A percentile compares a stretch with the other conserved stretches of the same genome.
phyloP scores from a whole-genome alignment of 2,888 invertebrate genomes.

The Busseola fusca region DNA sequence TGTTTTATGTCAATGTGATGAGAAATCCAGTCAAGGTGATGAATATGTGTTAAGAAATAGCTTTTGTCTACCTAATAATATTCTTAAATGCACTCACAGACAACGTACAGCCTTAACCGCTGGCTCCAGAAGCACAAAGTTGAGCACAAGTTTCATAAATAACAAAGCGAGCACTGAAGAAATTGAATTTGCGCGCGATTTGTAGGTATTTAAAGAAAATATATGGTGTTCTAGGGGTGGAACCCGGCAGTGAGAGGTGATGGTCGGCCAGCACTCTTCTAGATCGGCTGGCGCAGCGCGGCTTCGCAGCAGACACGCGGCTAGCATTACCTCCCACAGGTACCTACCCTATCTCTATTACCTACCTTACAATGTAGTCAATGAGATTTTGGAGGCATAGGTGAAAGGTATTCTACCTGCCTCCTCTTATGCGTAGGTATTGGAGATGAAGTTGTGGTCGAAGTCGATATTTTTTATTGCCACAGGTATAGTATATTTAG shows the following conservation, averaged over 20 bases:
- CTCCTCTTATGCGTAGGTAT: too few species aligned
- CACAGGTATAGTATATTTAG: too few species aligned
- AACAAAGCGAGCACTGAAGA: not conserved
- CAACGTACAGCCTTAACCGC: not conserved
- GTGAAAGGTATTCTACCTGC: too few species aligned
- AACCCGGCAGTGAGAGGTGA: slow-evolving; percentile 80
- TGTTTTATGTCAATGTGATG: not conserved
- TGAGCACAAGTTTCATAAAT: not conserved
- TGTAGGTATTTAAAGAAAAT: not conserved
- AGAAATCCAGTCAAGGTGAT: not conserved
- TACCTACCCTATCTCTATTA: too few species aligned
- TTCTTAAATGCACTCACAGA: not conserved
- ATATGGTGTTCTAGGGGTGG: slow-evolving; percentile 65
- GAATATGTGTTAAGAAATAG: not conserved
- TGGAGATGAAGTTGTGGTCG: too few species aligned
- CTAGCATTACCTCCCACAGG: slow-evolving; percentile 85
- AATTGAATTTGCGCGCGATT: too few species aligned
- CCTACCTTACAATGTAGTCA: not conserved
- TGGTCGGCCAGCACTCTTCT: slow-evolving; percentile 85
- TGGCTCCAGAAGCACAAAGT: not conserved
- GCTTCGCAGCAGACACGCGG: slow-evolving; percentile 84
- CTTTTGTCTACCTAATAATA: not conserved
- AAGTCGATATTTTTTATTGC: too few species aligned
- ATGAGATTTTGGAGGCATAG: too few species aligned
- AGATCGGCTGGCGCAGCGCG: slow-evolving; percentile 83